Conservation (phyloP, 2,113 vertebrate species). For the Mungos mungo region DNA sequence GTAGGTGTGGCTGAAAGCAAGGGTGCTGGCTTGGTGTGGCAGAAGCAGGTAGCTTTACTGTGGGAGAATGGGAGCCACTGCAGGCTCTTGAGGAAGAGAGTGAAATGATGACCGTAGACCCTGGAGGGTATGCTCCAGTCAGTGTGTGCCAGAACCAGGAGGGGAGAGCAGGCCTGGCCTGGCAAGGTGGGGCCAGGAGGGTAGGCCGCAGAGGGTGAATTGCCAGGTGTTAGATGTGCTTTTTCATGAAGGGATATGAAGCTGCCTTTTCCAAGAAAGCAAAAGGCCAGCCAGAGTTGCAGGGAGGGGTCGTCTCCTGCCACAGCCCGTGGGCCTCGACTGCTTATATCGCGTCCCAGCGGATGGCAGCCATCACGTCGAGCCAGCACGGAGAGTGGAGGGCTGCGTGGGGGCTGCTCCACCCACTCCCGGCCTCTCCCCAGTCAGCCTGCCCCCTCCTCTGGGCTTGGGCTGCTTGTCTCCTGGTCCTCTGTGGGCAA, state of each 20-base stretch:
- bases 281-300: neutral
- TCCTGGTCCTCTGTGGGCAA: neutral
- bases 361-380: constrained; percentile 49
- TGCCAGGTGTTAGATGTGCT: neutral
- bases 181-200: neutral
- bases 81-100: neutral
- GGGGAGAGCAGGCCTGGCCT: accelerated
- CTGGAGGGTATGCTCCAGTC: neutral
- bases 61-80: neutral
- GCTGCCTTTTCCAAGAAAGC: neutral
- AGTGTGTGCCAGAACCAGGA: accelerated
- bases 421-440: neutral
- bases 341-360: constrained; percentile 49
- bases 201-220: neutral
- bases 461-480: neutral
- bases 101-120: accelerated
- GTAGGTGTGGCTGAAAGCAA: neutral
- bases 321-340: constrained; percentile 10
- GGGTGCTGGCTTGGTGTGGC: neutral
- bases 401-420: neutral
- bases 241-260: neutral
- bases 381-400: constrained; percentile 28
- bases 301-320: neutral
- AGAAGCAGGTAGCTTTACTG: neutral
- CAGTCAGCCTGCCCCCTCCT: neutral